These are phyloP conservation scores for Muntiacus reevesi DNA, from an alignment of 2,113 vertebrate genomes.

Conservation along the genomic window DNA sequence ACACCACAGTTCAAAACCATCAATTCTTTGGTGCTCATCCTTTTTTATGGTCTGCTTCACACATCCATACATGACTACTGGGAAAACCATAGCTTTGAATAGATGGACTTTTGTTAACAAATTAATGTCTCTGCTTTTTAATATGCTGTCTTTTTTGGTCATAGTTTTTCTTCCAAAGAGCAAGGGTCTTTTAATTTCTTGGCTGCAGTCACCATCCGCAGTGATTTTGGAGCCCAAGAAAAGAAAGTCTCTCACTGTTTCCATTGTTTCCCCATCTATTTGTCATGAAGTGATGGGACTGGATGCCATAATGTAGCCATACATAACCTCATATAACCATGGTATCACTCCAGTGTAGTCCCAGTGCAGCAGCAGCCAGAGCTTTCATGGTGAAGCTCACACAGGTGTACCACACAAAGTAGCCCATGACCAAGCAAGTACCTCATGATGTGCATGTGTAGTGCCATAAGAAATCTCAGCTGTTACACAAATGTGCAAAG, in stretches of 20 bases:
- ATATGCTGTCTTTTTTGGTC: background rate
- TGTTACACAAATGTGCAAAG: background rate
- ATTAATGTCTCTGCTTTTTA: background rate
- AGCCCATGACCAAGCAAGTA: background rate
- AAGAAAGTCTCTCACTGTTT: background rate
- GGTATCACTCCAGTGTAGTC: background rate
- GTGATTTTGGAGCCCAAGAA: background rate
- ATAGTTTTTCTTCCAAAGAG: background rate
- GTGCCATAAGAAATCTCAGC: background rate
- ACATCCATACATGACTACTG: background rate
- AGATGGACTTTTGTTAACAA: background rate
- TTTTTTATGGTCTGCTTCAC: background rate
- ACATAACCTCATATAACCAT: background rate
- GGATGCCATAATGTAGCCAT: background rate
- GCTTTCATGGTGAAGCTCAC: background rate
- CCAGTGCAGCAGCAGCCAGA: background rate
- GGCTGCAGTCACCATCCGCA: background rate
- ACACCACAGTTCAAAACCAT: background rate
- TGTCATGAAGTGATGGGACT: background rate
- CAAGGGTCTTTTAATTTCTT: background rate
- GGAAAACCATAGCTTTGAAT: background rate
- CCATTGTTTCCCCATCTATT: background rate
- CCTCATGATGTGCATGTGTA: background rate
- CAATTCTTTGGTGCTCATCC: background rate
- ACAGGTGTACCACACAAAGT: background rate